These are phyloP conservation scores for Steromphala cineraria DNA, from an alignment of 2,888 invertebrate genomes.

Conservation along the genomic window DNA sequence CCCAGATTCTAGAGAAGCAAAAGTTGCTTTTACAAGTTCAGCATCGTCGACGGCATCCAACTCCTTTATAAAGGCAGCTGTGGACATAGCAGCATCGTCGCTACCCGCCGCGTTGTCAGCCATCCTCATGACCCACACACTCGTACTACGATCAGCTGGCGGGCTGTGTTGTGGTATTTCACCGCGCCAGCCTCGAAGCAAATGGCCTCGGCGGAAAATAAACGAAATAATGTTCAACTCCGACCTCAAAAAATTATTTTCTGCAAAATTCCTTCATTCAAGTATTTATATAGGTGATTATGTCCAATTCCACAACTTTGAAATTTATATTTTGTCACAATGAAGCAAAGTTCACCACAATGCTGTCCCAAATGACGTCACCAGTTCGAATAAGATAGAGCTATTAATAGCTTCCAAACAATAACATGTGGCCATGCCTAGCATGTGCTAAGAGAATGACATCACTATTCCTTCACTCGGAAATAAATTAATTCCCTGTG, in stretches of 20 bases:
- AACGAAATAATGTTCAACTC: neutral
- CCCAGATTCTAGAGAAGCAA: conserved; percentile 41
- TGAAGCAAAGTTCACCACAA: neutral
- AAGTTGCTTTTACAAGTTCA: conserved; percentile 37
- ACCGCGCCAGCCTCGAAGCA: neutral
- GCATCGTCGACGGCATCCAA: conserved; percentile 25
- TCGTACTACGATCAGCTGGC: conserved; percentile 3
- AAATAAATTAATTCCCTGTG: conserved; percentile 4
- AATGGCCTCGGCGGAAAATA: conserved; percentile 3
- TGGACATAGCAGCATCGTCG: conserved; percentile 13
- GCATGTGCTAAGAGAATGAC: conserved; percentile 5
- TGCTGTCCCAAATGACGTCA: neutral
- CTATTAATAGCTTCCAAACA: conserved; percentile 5
- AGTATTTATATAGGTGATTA: neutral
- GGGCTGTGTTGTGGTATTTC: neutral
- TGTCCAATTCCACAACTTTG: neutral
- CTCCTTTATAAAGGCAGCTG: conserved; percentile 30
- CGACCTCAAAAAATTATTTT: neutral
- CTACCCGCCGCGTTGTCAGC: conserved; percentile 17
- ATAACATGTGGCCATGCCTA: neutral
- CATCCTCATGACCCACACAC: conserved; percentile 24
- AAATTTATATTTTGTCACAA: neutral
- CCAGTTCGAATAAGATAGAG: conserved; percentile 8
- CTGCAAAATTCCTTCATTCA: neutral
- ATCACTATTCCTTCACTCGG: neutral